phyloP scores from a whole-genome alignment of 2,888 invertebrate genomes.

The Drosophila crucigera region DNA sequence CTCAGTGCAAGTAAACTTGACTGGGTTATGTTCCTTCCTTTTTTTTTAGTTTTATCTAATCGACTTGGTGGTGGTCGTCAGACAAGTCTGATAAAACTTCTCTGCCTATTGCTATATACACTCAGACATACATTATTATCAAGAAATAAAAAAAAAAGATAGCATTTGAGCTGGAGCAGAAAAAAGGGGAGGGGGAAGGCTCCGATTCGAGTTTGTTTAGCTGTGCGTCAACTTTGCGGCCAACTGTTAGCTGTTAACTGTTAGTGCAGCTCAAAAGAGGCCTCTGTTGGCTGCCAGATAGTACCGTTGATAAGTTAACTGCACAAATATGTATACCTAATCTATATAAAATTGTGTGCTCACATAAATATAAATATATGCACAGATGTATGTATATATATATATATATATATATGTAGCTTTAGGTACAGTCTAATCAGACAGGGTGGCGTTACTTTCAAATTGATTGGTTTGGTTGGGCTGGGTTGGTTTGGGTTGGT shows the following conservation, averaged over 20 bases:
- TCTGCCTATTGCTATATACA: background rate
- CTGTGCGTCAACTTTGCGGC: slow-evolving; percentile 59
- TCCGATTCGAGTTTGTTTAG: slow-evolving; percentile 64
- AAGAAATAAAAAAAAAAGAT: slow-evolving; percentile 51
- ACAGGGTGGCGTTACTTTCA: slow-evolving; percentile 66
- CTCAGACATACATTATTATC: background rate
- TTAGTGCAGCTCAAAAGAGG: slow-evolving; percentile 61
- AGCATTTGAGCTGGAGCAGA: slow-evolving; percentile 10
- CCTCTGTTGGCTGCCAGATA: slow-evolving; percentile 70
- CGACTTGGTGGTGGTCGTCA: slow-evolving; percentile 32
- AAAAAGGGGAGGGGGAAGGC: slow-evolving; percentile 12
- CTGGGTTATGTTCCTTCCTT: background rate
- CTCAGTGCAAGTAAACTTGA: slow-evolving; percentile 39
- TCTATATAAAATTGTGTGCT: slow-evolving; percentile 6
- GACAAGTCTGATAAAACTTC: slow-evolving; percentile 52
- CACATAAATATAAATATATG: background rate
- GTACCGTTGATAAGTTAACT: slow-evolving; percentile 64
- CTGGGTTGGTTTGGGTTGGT: slow-evolving; percentile 8
- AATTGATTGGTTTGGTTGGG: slow-evolving; percentile 51
- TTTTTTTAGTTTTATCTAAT: slow-evolving; percentile 44
- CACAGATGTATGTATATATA: background rate
- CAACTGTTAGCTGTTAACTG: slow-evolving; percentile 21
- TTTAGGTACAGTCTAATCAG: slow-evolving; percentile 71
- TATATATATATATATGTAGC: background rate
- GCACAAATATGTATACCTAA: slow-evolving; percentile 48